A percentile compares a stretch with the other conserved stretches of the same genome.
Evolutionary conservation across 2,888 invertebrate genomes (phyloP).

Genomic region (Dolomedes plantarius): DNA sequence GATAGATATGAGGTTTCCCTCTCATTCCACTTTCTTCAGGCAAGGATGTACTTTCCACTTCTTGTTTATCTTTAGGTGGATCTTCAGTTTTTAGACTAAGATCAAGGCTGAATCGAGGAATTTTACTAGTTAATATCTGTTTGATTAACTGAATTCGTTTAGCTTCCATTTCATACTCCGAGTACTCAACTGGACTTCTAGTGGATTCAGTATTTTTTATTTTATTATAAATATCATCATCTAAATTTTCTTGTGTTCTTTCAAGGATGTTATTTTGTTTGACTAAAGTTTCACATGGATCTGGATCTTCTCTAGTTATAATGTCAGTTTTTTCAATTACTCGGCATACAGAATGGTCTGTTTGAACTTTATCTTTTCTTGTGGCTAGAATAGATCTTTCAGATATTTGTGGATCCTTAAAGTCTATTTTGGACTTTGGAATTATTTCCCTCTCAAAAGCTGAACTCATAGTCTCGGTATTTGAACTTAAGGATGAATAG

Average conservation of each 20-base stretch:
- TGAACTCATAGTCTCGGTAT: background rate
- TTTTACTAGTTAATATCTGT: background rate
- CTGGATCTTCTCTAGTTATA: no score
- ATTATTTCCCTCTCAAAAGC: background rate
- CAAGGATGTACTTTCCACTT: background rate
- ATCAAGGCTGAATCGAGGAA: background rate
- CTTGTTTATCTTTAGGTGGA: background rate
- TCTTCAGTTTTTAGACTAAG: background rate
- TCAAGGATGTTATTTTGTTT: no score
- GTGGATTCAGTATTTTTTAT: background rate
- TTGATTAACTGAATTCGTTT: background rate
- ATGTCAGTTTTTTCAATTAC: no score
- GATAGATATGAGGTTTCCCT: slow-evolving; percentile 17
- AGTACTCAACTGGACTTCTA: background rate
- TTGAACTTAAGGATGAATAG: background rate
- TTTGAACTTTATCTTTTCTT: background rate
- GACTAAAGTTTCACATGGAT: no score
- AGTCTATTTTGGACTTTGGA: background rate
- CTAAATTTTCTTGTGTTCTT: background rate
- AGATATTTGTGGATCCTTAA: background rate
- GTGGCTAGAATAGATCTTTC: background rate
- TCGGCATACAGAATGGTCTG: no score
- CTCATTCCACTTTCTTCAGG: background rate
- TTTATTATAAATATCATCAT: background rate
- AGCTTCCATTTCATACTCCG: background rate